phyloP scores from a whole-genome alignment of 2,797 vertebrate species.

The Scleropages formosus region DNA sequence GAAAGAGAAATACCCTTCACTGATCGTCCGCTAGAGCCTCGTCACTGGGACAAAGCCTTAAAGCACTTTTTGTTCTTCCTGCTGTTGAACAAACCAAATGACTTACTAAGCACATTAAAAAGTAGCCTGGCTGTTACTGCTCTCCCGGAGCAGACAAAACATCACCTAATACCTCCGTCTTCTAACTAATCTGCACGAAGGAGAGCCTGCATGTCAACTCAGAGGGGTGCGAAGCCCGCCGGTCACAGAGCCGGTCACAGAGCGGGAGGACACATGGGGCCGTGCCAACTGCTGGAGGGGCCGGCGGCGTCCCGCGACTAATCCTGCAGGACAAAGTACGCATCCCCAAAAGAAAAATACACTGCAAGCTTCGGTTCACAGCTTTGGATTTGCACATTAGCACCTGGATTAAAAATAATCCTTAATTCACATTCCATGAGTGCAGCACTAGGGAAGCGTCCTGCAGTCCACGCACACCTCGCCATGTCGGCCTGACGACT shows the following conservation, averaged over 20 bases:
- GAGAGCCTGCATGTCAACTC: not conserved
- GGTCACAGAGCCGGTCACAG: not conserved
- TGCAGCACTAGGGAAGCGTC: conserved; percentile 57
- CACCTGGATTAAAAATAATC: conserved; percentile 67
- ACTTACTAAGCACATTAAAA: too few relatives aligned
- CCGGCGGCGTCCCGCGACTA: conserved; percentile 53
- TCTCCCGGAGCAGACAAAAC: not conserved
- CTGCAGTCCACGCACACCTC: not conserved
- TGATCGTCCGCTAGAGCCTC: too few relatives aligned
- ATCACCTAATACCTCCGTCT: not conserved
- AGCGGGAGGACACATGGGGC: conserved; percentile 42
- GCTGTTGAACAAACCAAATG: too few relatives aligned
- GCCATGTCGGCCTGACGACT: too few relatives aligned
- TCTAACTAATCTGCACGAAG: too few relatives aligned
- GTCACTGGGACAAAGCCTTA: too few relatives aligned
- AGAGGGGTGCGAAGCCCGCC: not conserved
- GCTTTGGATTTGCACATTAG: conserved; percentile 56
- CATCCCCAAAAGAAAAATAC: conserved; percentile 69
- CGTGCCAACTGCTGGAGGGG: conserved; percentile 48
- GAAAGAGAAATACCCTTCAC: too few relatives aligned
- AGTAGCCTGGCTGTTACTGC: too few relatives aligned
- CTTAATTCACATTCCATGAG: conserved; percentile 76
- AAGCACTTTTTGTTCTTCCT: too few relatives aligned
- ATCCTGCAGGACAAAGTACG: conserved; percentile 67
- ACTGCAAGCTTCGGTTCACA: conserved; percentile 66